Conservation (phyloP, 2,888 invertebrate genomes). For the Nymphalis polychloros region DNA sequence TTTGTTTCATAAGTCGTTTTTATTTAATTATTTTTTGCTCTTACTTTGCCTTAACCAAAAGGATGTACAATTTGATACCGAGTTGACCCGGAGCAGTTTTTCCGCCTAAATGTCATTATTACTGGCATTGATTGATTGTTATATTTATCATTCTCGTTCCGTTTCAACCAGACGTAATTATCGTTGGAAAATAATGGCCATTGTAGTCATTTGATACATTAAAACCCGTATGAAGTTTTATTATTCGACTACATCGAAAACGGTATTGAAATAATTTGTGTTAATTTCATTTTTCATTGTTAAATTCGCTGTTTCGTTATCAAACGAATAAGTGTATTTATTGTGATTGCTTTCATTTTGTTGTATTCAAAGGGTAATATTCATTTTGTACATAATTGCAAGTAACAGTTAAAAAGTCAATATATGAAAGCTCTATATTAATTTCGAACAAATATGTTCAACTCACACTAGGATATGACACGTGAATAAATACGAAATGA, state of each 20-base stretch:
- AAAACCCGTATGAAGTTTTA: constrained; percentile 8
- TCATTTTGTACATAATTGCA: constrained; percentile 5
- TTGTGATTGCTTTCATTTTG: constrained; percentile 8
- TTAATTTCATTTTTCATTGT: constrained; percentile 8
- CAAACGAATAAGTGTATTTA: constrained; percentile 5
- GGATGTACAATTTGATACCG: constrained; percentile 54
- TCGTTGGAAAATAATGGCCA: constrained; percentile 28
- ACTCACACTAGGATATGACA: no score
- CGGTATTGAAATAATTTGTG: constrained; percentile 4
- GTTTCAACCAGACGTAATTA: constrained; percentile 38
- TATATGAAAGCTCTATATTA: background rate
- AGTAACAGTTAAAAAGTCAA: background rate
- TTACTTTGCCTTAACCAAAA: constrained; percentile 28
- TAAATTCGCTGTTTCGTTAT: background rate
- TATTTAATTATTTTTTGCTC: background rate
- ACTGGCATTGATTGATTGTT: constrained; percentile 67
- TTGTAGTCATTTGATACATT: constrained; percentile 31
- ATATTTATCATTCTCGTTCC: constrained; percentile 54
- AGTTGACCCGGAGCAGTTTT: constrained; percentile 55
- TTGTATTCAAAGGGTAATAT: constrained; percentile 1
- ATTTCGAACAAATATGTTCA: background rate
- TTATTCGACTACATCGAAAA: constrained; percentile 8
- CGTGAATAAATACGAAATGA: background rate
- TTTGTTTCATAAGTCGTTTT: no score
- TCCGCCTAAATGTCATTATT: constrained; percentile 64